Percentiles rank a stretch among this genome's conserved stretches.
Conservation (phyloP, 2,888 invertebrate genomes). For the Xylota segnis region DNA sequence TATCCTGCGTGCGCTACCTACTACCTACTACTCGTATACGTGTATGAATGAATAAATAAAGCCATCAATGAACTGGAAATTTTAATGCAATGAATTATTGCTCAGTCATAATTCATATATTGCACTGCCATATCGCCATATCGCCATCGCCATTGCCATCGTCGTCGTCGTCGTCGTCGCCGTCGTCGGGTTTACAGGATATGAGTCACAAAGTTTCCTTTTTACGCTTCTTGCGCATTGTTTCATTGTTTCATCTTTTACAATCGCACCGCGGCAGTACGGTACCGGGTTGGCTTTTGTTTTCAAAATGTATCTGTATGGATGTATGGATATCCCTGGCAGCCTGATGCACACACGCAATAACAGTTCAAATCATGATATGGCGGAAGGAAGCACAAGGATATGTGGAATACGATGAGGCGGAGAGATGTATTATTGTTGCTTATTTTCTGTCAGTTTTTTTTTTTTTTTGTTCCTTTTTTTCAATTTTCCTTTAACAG, state of each 20-base stretch:
- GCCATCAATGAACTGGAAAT: slow-evolving; percentile 76
- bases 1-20: slow-evolving; percentile 17
- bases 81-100: slow-evolving; percentile 77
- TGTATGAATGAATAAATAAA: slow-evolving; percentile 73
- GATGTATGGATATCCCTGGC: slow-evolving; percentile 34
- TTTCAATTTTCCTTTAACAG: slow-evolving; percentile 65
- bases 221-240: slow-evolving; percentile 71
- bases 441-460: slow-evolving; percentile 55
- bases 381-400: slow-evolving; percentile 59
- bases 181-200: slow-evolving; percentile 54
- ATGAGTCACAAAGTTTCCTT: slow-evolving; percentile 69
- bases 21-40: too few species aligned
- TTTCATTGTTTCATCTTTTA: slow-evolving; percentile 73
- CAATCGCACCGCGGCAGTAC: slow-evolving; percentile 38
- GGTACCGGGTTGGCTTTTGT: slow-evolving; percentile 66
- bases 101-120: slow-evolving; percentile 74
- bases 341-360: slow-evolving; percentile 61
- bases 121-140: slow-evolving; percentile 31
- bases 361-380: slow-evolving; percentile 28
- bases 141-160: not conserved
- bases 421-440: slow-evolving; percentile 61
- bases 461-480: not conserved
- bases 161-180: slow-evolving; percentile 18
- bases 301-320: slow-evolving; percentile 33
- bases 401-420: slow-evolving; percentile 44